Conservation (phyloP, 1,140 invertebrate genomes). For the Stenopsyche tienmushanensis region DNA sequence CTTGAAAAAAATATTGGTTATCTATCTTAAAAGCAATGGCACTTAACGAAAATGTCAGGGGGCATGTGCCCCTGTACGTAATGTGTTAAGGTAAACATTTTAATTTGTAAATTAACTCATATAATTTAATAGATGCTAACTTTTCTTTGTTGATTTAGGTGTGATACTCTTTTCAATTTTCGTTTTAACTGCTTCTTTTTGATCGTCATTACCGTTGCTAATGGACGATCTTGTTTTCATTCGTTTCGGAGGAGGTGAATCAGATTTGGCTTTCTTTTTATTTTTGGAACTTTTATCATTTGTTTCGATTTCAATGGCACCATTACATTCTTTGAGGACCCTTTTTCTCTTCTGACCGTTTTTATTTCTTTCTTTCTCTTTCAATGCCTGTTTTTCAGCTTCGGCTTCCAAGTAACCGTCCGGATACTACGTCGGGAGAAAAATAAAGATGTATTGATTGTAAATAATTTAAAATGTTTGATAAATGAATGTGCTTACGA, state of each 20-base stretch:
- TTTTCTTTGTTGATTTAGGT: conserved; percentile 33
- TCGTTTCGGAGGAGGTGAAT: conserved; percentile 45
- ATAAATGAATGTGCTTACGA: no score
- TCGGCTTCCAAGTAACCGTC: conserved; percentile 74
- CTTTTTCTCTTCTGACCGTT: conserved; percentile 42
- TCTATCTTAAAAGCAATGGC: no score
- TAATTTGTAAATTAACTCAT: conserved; percentile 3
- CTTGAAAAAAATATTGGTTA: no score
- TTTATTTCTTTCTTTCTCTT: conserved; percentile 42
- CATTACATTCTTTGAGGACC: conserved; percentile 45
- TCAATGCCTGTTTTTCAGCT: conserved; percentile 53
- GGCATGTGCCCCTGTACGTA: no score
- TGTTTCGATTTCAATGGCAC: conserved; percentile 37
- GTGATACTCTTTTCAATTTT: no score
- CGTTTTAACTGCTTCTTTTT: no score
- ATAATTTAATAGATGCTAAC: neutral
- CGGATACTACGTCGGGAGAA: no score
- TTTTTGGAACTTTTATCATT: conserved; percentile 16
- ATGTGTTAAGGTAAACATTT: no score
- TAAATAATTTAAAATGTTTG: no score
- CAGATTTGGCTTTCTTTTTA: conserved; percentile 14
- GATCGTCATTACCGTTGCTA: no score
- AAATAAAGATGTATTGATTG: no score
- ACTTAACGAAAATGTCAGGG: no score
- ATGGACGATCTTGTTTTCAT: conserved; percentile 37